A percentile compares a stretch with the other conserved stretches of the same genome.
Conservation (phyloP, 2,888 invertebrate genomes). For the Stenotaenia linearis region DNA sequence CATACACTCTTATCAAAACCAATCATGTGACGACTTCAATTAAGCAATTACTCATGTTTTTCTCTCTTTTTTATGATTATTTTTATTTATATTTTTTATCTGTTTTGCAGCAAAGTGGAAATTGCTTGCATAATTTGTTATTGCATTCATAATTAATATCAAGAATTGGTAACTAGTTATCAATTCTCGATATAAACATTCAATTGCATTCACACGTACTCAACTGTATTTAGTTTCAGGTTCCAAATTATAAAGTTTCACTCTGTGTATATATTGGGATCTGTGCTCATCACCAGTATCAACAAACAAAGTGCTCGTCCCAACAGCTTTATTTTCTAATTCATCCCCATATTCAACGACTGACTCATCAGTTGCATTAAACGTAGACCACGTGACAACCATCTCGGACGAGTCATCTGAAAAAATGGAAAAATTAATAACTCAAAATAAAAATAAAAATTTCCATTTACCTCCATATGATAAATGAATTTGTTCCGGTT, state of each 20-base stretch:
- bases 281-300: constrained; percentile 38
- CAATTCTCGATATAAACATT: too few species aligned
- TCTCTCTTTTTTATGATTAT: too few species aligned
- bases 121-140: too few species aligned
- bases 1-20: too few species aligned
- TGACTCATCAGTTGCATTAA: constrained; percentile 28
- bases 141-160: too few species aligned
- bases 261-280: constrained; percentile 41
- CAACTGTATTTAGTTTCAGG: constrained; percentile 36
- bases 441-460: neutral
- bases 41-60: too few species aligned
- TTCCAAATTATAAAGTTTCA: constrained; percentile 39
- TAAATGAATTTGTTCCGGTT: constrained; percentile 34
- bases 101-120: too few species aligned
- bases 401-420: constrained; percentile 34
- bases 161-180: too few species aligned
- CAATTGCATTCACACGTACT: neutral
- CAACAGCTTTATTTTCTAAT: constrained; percentile 26
- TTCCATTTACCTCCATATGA: constrained; percentile 33
- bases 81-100: too few species aligned
- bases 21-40: too few species aligned
- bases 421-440: neutral
- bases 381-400: constrained; percentile 33
- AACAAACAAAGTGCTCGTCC: constrained; percentile 36
- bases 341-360: constrained; percentile 32